These are phyloP conservation scores for Andrena haemorrhoa DNA, from an alignment of 2,888 invertebrate species.

Conservation along the genomic window DNA sequence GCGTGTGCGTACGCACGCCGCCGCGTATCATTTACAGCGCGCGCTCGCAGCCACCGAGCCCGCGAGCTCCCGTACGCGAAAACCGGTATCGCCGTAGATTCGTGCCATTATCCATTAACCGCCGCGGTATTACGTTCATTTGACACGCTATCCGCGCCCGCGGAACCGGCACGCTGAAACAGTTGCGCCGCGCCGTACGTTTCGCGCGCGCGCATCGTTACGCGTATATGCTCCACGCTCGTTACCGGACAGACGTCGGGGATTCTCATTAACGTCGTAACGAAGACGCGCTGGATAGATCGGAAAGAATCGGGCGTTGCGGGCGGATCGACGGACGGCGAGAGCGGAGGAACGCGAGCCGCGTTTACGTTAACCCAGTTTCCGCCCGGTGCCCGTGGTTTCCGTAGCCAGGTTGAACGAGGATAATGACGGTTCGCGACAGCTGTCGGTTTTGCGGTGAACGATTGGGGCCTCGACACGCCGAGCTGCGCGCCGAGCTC, in stretches of 20 bases:
- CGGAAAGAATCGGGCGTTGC: slow-evolving; percentile 58
- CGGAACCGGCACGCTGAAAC: slow-evolving; percentile 62
- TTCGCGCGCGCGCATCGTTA: background rate
- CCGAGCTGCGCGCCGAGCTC: slow-evolving; percentile 26
- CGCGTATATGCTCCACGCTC: slow-evolving; percentile 46
- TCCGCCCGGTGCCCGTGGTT: slow-evolving; percentile 13
- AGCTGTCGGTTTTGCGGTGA: slow-evolving; percentile 60
- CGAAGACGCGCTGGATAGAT: slow-evolving; percentile 63
- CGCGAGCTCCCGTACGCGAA: slow-evolving; percentile 60
- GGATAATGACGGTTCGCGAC: slow-evolving; percentile 58
- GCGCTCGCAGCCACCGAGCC: slow-evolving; percentile 42
- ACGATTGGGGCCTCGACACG: slow-evolving; percentile 49
- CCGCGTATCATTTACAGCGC: slow-evolving; percentile 43
- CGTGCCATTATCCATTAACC: slow-evolving; percentile 77
- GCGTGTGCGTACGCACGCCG: slow-evolving; percentile 31
- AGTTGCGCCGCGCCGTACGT: slow-evolving; percentile 51
- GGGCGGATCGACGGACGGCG: slow-evolving; percentile 21
- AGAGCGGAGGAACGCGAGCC: slow-evolving; percentile 23
- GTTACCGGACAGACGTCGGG: slow-evolving; percentile 23
- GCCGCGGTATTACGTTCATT: slow-evolving; percentile 75
- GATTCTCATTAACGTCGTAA: slow-evolving; percentile 62
- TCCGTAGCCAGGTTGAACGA: slow-evolving; percentile 42
- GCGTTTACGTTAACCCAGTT: slow-evolving; percentile 52
- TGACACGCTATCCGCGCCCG: slow-evolving; percentile 77
- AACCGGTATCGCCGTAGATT: slow-evolving; percentile 73